Base-by-base conservation (phyloP, 1,140 invertebrate genomes). In the Drosophila mojavensis region DNA sequence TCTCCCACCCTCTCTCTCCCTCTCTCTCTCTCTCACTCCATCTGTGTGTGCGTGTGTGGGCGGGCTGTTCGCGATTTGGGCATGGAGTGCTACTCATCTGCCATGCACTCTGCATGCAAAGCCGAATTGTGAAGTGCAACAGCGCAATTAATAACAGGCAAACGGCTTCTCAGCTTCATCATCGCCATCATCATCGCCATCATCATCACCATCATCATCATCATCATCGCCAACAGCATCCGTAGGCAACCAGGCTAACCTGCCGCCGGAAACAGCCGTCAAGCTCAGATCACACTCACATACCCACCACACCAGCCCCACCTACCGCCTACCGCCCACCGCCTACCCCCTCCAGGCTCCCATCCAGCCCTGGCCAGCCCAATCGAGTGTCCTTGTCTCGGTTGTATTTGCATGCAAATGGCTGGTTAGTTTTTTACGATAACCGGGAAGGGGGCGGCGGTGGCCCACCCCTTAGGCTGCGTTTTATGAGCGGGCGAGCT, bases 121-220 rank as follows among this genome's bases (percentile, higher is more conserved):
- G 63, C 59, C 74, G 20, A 68, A 77, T 65, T 63, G 74, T 75
- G 60, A 79, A 79, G 77, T 79, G 77, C 77, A 79, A 79, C 70
- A 79, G 77, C 77, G 77, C 77, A 79, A 79, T 79, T 79, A 79
- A 79, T 79, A 77, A 73, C 74, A 79, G 77, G 58, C 73, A 74
- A 74, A 74, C 73, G 61, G 68, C 68, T 59, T 60, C 66, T 69
- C 66, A 63, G 59, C 66, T 51, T 43, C 56, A 55, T 53, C 65
- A 50, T 65, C 65, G 54, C 13, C 63, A 39, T 15, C 43, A 60
- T n/a, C 36, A 53, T 41, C 33, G 11, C 10, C 33, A 39, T 39
- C 36, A 39, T 39, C 36, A 3, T 3, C 20, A 24, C 2, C 20
- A 24, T 48, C 33, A 3, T 3, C 20, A 24, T 24, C 20, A 24